These are phyloP conservation scores for Butorides virescens DNA, from an alignment of 2,113 vertebrate genomes.

Conservation along the genomic window DNA sequence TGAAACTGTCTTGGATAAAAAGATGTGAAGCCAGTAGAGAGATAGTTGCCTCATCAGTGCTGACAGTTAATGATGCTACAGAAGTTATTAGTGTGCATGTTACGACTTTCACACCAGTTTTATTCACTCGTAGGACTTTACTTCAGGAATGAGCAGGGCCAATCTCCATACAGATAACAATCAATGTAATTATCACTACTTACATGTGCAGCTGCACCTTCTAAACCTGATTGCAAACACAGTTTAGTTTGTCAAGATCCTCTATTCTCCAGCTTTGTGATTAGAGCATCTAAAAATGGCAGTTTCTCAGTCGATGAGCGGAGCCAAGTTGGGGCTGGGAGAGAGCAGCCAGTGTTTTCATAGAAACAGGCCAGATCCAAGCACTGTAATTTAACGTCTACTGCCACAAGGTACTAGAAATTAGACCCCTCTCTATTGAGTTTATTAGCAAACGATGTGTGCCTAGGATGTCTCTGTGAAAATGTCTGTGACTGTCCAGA, in stretches of 20 bases:
- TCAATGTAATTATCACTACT: not conserved
- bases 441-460: not conserved
- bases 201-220: not conserved
- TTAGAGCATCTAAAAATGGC: not conserved
- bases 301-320: not conserved
- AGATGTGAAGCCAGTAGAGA: not conserved
- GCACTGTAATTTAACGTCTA: not conserved
- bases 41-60: not conserved
- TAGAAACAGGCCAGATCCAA: not conserved
- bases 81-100: not conserved
- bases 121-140: rapidly evolving
- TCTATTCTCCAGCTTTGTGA: not conserved
- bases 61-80: no score
- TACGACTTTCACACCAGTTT: rapidly evolving
- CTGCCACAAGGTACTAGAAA: rapidly evolving
- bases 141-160: not conserved
- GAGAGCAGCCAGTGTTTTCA: not conserved
- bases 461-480: not conserved
- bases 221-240: not conserved
- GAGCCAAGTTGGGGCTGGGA: not conserved
- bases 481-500: not conserved
- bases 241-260: not conserved
- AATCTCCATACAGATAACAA: rapidly evolving
- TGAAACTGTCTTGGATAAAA: not conserved
- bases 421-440: no score